Conservation (phyloP, 2,888 invertebrate species). For the Ommatoiulus sabulosus region DNA sequence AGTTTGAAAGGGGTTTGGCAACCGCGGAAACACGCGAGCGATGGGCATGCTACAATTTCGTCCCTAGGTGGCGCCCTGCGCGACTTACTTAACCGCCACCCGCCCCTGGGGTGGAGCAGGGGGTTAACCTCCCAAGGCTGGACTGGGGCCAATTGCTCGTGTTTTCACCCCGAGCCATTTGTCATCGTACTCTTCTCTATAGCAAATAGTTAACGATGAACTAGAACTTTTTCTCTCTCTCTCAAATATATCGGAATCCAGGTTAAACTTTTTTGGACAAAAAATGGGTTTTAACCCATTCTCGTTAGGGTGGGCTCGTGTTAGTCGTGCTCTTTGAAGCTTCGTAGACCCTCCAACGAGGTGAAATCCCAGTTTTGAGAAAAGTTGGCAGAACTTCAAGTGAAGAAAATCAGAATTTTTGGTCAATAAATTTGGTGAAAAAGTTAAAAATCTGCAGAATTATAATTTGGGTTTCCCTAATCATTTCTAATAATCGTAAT, state of each 20-base stretch:
- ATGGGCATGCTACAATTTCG: neutral
- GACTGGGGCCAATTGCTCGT: slow-evolving; percentile 23
- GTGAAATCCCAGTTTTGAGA: too few relatives aligned
- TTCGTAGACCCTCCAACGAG: neutral
- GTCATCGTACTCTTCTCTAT: neutral
- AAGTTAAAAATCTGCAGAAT: too few relatives aligned
- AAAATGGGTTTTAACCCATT: neutral
- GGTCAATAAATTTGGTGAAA: too few relatives aligned
- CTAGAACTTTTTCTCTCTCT: neutral
- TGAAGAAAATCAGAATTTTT: too few relatives aligned
- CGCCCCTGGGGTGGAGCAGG: neutral
- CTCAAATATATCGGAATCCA: neutral
- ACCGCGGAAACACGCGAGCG: neutral
- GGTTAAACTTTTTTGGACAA: neutral
- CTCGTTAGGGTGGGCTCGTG: neutral
- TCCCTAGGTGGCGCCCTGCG: neutral
- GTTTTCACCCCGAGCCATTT: neutral
- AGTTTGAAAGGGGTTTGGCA: neutral
- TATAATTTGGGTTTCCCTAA: too few relatives aligned
- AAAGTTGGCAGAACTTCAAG: too few relatives aligned
- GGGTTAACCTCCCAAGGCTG: neutral
- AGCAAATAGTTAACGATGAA: neutral
- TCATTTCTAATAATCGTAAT: too few relatives aligned
- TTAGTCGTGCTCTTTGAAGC: neutral
- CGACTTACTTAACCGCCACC: neutral